Conservation (phyloP, 1,140 invertebrate species). For the Drosophila insularis region DNA sequence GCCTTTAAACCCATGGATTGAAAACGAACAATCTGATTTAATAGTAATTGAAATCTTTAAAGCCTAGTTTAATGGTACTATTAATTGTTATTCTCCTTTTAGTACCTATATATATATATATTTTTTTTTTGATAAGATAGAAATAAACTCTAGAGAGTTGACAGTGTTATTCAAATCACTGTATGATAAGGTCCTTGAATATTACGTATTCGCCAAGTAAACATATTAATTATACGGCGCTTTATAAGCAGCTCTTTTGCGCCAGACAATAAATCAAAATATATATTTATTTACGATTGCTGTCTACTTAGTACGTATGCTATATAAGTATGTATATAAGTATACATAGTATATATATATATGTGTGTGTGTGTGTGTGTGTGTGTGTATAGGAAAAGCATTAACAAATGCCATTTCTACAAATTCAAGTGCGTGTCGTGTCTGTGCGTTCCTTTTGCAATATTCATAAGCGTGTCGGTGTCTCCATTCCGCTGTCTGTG, state of each 20-base stretch:
- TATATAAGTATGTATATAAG: background rate
- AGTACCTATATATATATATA: too few species aligned
- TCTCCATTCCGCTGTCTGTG: slow-evolving; percentile 11
- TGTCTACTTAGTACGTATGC: slow-evolving; percentile 27
- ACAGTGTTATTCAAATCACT: background rate
- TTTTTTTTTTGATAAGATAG: too few species aligned
- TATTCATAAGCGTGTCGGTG: slow-evolving; percentile 47
- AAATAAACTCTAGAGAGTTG: background rate
- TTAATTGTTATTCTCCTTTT: too few species aligned
- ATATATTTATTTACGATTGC: slow-evolving; percentile 59
- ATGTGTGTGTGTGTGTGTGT: background rate
- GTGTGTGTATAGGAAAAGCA: slow-evolving; percentile 38
- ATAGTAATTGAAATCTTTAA: background rate
- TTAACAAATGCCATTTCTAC: slow-evolving; percentile 30
- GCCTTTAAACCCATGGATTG: too few species aligned
- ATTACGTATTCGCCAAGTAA: slow-evolving; percentile 52
- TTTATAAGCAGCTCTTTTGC: slow-evolving; percentile 49
- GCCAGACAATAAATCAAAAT: slow-evolving; percentile 57
- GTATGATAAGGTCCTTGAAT: slow-evolving; percentile 9
- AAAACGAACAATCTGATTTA: too few species aligned
- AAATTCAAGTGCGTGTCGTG: slow-evolving; percentile 32
- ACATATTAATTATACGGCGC: slow-evolving; percentile 55
- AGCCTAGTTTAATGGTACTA: background rate
- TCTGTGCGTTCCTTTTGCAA: slow-evolving; percentile 20
- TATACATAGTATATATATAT: background rate